phyloP scores from a whole-genome alignment of 2,113 vertebrate species.

The Tenebrosternarchus preto region DNA sequence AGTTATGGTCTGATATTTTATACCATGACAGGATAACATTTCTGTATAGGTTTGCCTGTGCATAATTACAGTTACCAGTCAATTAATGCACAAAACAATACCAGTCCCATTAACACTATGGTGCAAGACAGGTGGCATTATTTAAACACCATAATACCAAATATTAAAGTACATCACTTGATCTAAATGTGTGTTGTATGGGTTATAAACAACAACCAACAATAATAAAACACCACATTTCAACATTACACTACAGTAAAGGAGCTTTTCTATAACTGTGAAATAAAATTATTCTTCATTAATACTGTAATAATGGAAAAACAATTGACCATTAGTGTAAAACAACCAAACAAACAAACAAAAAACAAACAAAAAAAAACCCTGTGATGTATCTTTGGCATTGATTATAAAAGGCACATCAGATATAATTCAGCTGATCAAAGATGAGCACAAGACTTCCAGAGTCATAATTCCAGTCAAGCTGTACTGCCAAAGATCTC shows the following conservation, averaged over 20 bases:
- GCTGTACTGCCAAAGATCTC: not conserved
- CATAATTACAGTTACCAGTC: not conserved
- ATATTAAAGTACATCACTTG: not conserved
- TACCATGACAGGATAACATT: not conserved
- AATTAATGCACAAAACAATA: not conserved
- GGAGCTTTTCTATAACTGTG: not conserved
- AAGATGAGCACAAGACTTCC: not conserved
- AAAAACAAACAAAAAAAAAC: too few species aligned
- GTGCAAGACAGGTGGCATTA: not conserved
- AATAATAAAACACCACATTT: not conserved
- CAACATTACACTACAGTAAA: not conserved
- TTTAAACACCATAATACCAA: not conserved
- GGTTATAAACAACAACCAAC: not conserved
- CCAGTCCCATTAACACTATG: not conserved
- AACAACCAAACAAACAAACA: too few species aligned
- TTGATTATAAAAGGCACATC: slow-evolving; percentile 3
- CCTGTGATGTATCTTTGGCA: not conserved
- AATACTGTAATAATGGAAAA: not conserved
- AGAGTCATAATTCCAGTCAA: not conserved
- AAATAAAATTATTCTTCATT: not conserved
- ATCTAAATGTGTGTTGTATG: not conserved
- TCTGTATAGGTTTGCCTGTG: not conserved
- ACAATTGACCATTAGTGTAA: too few species aligned
- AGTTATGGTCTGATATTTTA: not conserved
- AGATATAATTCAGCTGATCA: not conserved